Base-by-base conservation (phyloP, 2,113 vertebrate genomes). In the Ibidorhyncha struthersii region DNA sequence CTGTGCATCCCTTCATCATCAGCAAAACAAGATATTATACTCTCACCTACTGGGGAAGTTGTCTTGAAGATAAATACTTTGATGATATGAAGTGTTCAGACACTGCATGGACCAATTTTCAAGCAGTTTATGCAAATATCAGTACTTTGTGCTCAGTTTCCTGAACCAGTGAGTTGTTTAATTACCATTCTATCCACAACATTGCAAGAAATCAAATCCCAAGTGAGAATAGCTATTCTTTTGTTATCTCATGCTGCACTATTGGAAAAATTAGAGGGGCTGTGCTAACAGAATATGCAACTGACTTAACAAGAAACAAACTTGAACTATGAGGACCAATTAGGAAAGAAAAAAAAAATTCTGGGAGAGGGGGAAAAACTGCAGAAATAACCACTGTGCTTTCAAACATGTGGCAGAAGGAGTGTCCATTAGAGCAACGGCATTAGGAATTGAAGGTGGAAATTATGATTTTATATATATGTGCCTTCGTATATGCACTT, bases 121-220 rank as follows among this genome's bases (percentile, higher is more conserved):
- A 27, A 41, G 63, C 52, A 82, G 40, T 82, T 86, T 61, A 65
- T 36, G 47, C 78, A 87, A 86, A 72, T 50, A 66, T 34, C 56
- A 66, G 29, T 71, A 67, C 43, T 86, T 84, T 50, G 38, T 67
- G 50, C 55, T 89, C 41, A 18, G 50, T 59, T 89, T 63, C 65
- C 61, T 78, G 55, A 96, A 40, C 16, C 9, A 91, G 59, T 32
- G 34, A 94, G 38, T 55, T 93, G 32, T 74, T 94, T 94, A 82
- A 91, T 89, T 66, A 55, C 65, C 1, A 5, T 83, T 84, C 69
- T 79, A 25, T 21, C 86, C 69, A 86, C 47, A 91, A 19, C 38
- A 55, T 4, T 45, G 47, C 50, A 78, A 96, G 56, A 96, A 94
- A 87, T 84, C 86, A 86, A 92, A 91, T 87, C 49, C 53, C 70